phyloP scores from a whole-genome alignment of 1,140 invertebrate species.

The Galleria mellonella region DNA sequence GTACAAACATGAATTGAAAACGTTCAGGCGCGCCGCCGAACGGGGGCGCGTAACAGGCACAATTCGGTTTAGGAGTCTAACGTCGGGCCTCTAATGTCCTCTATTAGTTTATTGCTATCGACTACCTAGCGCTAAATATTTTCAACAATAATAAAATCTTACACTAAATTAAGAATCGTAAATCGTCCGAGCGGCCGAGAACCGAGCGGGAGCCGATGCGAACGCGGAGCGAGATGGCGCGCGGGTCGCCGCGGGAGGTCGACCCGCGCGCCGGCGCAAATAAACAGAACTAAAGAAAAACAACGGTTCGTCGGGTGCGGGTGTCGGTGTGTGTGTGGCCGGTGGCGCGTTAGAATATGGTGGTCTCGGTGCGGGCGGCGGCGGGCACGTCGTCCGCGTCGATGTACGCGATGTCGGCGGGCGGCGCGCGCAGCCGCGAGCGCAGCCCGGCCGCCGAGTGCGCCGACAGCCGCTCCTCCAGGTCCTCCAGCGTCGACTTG shows the following conservation, averaged over 20 bases:
- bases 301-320: conserved; percentile 33
- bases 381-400: conserved; percentile 86
- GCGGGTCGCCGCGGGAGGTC: conserved; percentile 30
- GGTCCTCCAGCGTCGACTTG: conserved; percentile 99
- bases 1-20: conserved; percentile 17
- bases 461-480: conserved; percentile 98
- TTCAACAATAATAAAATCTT: conserved; percentile 53
- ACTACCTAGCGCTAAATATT: conserved; percentile 46
- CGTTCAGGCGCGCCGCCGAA: conserved; percentile 9
- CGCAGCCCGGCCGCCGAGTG: conserved; percentile 98
- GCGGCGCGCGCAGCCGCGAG: conserved; percentile 91
- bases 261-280: conserved; percentile 14
- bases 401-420: conserved; percentile 93
- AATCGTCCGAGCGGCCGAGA: conserved; percentile 17
- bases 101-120: conserved; percentile 51
- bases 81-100: conserved; percentile 31
- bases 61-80: conserved; percentile 38
- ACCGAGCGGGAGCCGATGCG: conserved; percentile 8
- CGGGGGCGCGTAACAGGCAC: conserved; percentile 33
- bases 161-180: conserved; percentile 31
- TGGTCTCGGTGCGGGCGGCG: conserved; percentile 69
- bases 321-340: conserved; percentile 40
- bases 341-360: conserved; percentile 67
- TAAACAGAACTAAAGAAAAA: conserved; percentile 22
- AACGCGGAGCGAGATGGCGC: conserved; percentile 9